Conservation (phyloP, 2,113 vertebrate species). For the Atractosteus spatula region DNA sequence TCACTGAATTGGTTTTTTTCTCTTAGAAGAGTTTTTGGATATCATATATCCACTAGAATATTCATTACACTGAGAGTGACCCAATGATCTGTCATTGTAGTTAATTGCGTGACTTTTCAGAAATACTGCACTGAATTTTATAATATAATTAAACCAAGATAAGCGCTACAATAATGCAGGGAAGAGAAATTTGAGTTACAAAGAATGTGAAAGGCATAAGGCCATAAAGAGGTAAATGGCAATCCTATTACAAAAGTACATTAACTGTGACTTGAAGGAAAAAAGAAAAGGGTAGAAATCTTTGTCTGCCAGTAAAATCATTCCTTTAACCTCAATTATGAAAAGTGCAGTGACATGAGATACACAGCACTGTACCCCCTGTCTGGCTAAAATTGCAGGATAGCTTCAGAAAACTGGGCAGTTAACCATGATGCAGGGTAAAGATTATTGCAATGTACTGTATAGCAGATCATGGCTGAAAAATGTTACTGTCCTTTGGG, state of each 20-base stretch:
- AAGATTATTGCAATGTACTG: slow-evolving; percentile 45
- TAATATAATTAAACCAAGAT: not conserved
- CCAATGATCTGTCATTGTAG: too few species aligned
- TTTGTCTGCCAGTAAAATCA: too few species aligned
- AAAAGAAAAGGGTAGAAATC: too few species aligned
- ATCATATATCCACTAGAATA: too few species aligned
- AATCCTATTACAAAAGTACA: not conserved
- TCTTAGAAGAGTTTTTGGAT: too few species aligned
- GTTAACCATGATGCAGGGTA: slow-evolving; percentile 49
- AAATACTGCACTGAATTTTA: not conserved
- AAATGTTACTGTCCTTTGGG: slow-evolving; percentile 35
- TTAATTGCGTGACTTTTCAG: too few species aligned
- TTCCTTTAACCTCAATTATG: not conserved
- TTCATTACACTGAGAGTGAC: too few species aligned
- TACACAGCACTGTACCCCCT: slow-evolving; percentile 8
- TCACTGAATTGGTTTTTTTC: too few species aligned
- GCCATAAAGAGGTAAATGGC: not conserved
- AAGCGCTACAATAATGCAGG: not conserved
- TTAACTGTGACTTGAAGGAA: not conserved
- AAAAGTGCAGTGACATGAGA: slow-evolving; percentile 34
- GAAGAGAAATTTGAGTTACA: not conserved
- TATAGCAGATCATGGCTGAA: slow-evolving; percentile 32
- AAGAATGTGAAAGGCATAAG: not conserved
- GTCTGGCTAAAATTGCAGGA: slow-evolving; percentile 41
- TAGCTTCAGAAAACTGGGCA: slow-evolving; percentile 33